phyloP scores from a whole-genome alignment of 2,113 vertebrate species.

The Heliornis fulica region DNA sequence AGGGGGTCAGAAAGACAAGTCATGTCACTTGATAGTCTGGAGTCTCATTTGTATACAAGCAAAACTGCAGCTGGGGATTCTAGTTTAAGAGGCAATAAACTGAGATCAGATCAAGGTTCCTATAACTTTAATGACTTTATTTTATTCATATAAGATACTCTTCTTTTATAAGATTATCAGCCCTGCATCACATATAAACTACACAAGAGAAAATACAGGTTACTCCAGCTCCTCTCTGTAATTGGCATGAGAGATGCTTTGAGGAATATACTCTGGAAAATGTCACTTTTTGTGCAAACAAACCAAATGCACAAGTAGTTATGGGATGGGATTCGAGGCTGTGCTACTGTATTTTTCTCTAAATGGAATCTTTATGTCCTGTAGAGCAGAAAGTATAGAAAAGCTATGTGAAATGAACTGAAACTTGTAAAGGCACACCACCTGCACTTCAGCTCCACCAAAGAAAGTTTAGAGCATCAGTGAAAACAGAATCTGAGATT shows the following conservation, averaged over 20 bases:
- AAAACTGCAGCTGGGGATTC: neutral
- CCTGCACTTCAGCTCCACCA: neutral
- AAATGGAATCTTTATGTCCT: neutral
- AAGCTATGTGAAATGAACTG: neutral
- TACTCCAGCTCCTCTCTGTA: neutral
- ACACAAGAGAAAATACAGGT: neutral
- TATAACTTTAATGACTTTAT: neutral
- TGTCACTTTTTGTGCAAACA: neutral
- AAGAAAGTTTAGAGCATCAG: neutral
- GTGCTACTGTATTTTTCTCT: neutral
- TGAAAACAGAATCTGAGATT: neutral
- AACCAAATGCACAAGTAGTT: neutral
- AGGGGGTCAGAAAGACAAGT: neutral
- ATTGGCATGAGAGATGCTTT: neutral
- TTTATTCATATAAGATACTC: neutral
- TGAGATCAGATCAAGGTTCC: neutral
- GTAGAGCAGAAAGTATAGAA: neutral
- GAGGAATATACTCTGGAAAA: neutral
- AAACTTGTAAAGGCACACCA: too few relatives aligned
- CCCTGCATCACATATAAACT: neutral
- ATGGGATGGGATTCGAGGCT: neutral
- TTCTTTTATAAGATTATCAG: neutral
- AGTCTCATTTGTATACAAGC: neutral
- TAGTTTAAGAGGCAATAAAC: neutral
- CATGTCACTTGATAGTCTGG: neutral